phyloP scores from a whole-genome alignment of 2,797 vertebrate species.

The Phoebastria nigripes region DNA sequence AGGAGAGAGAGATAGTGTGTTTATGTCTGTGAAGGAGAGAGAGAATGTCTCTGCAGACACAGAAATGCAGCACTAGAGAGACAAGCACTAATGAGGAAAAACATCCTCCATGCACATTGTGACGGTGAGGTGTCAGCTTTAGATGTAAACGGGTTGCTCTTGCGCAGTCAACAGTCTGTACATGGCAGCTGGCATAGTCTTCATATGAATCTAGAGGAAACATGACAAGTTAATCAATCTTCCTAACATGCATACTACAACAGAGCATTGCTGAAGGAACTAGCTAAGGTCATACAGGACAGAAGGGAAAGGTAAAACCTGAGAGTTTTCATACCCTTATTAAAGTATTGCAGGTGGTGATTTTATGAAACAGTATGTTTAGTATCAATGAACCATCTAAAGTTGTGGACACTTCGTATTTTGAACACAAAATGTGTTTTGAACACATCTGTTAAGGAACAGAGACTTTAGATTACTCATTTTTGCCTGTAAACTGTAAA shows the following conservation, averaged over 20 bases:
- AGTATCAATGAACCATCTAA: neutral
- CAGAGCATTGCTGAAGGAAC: neutral
- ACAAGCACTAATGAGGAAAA: slow-evolving; percentile 73
- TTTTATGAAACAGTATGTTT: neutral
- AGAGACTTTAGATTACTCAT: too few relatives aligned
- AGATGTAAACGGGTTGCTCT: slow-evolving; percentile 84
- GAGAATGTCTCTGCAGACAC: slow-evolving; percentile 69
- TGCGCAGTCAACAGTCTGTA: slow-evolving; percentile 98
- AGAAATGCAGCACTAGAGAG: slow-evolving; percentile 77
- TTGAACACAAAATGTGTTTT: too few relatives aligned
- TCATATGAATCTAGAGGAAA: slow-evolving; percentile 91
- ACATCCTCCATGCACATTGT: slow-evolving; percentile 72
- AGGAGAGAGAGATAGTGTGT: neutral
- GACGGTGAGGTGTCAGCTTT: neutral
- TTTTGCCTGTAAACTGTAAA: too few relatives aligned
- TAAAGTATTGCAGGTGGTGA: neutral
- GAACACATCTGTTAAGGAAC: too few relatives aligned
- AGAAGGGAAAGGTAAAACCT: neutral
- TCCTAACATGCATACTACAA: neutral
- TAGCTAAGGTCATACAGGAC: neutral
- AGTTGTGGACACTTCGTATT: neutral
- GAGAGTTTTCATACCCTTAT: neutral
- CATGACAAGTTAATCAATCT: neutral
- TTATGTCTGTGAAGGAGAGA: neutral
- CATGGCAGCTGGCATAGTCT: slow-evolving; percentile 99